Percentiles rank a stretch among this genome's conserved stretches.
phyloP scores from a whole-genome alignment of 2,113 vertebrate species.

The Gallinago undulata region DNA sequence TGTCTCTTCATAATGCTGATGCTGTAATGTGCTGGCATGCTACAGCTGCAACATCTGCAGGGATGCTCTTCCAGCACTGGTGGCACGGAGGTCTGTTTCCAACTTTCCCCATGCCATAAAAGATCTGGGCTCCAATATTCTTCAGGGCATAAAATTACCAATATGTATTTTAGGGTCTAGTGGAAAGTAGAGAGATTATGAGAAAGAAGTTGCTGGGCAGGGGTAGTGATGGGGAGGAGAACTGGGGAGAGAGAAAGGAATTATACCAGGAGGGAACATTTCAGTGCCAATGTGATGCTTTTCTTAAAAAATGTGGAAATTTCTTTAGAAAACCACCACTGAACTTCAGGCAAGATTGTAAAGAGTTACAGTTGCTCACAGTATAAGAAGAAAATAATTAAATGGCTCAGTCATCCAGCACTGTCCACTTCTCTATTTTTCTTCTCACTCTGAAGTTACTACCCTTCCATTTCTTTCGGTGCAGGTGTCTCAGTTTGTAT shows the following conservation, averaged over 20 bases:
- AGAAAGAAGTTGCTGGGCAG: neutral
- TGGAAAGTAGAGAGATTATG: neutral
- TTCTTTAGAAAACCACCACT: neutral
- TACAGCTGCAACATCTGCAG: neutral
- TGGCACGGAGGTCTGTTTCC: neutral
- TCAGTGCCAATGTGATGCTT: neutral
- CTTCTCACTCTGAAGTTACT: neutral
- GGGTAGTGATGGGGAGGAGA: neutral
- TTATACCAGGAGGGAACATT: accelerated
- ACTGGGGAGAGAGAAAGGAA: neutral
- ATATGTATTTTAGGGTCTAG: neutral
- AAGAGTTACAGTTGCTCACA: neutral
- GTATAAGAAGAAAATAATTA: neutral
- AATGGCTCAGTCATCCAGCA: neutral
- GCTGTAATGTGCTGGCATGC: neutral
- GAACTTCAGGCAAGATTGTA: neutral
- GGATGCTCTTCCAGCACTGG: neutral
- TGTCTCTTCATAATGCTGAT: neutral
- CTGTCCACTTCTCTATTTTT: neutral
- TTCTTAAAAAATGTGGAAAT: neutral
- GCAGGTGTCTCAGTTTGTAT: neutral
- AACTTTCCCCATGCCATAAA: neutral
- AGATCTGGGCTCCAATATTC: neutral
- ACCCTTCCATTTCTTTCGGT: neutral
- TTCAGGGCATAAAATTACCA: neutral